Evolutionary conservation across 2,797 vertebrate species (phyloP).

Genomic region (Psittacula echo): DNA sequence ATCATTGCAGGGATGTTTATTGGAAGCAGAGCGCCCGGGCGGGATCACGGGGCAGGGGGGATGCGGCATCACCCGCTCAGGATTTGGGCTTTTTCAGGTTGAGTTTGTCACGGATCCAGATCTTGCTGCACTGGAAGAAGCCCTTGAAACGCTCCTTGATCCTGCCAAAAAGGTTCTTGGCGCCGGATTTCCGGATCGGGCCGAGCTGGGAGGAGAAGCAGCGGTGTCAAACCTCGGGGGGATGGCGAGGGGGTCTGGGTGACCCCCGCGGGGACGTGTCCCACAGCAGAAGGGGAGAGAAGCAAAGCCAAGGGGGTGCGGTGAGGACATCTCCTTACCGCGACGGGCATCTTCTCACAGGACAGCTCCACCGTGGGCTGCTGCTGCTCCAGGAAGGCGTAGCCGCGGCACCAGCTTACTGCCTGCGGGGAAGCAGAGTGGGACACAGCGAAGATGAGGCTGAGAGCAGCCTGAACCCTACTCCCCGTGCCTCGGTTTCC

Average conservation of each 20-base stretch:
- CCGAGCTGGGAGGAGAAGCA: neutral
- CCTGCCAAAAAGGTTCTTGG: neutral
- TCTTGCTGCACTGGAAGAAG: neutral
- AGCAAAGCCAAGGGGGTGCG: too few relatives aligned
- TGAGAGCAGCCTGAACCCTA: neutral
- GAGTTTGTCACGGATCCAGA: conserved; percentile 21
- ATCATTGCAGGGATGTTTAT: neutral
- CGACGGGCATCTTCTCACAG: neutral
- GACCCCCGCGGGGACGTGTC: neutral
- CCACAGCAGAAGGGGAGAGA: accelerated
- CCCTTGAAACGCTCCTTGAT: neutral
- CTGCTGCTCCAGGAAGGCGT: neutral
- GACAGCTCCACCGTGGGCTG: conserved; percentile 15
- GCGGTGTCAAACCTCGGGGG: accelerated
- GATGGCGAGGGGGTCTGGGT: neutral
- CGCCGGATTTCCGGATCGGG: accelerated
- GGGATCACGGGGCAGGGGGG: neutral
- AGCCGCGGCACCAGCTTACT: neutral
- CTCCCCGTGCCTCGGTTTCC: neutral
- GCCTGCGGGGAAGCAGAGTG: neutral
- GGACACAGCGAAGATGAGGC: accelerated
- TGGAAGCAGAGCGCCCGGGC: neutral
- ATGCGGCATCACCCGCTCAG: neutral
- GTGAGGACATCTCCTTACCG: neutral
- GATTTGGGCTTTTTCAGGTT: neutral